phyloP scores from a whole-genome alignment of 1,140 invertebrate genomes.

The Drosophila biarmipes region DNA sequence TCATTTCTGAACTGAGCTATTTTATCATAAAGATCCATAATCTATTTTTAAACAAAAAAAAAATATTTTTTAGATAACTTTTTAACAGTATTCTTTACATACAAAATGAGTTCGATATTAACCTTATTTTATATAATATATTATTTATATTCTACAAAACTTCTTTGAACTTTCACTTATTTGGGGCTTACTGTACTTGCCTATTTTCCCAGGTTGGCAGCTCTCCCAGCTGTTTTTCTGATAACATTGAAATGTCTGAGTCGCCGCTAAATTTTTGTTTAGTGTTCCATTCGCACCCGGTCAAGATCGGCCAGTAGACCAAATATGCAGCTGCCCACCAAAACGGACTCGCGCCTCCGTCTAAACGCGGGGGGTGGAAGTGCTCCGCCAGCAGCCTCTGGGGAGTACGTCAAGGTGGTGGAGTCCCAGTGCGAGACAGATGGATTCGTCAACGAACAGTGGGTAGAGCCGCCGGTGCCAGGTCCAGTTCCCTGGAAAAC shows the following conservation, averaged over 20 bases:
- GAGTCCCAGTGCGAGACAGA: conserved; percentile 42
- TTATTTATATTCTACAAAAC: not conserved
- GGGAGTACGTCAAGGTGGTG: conserved; percentile 34
- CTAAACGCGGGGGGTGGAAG: conserved; percentile 34
- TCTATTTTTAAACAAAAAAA: no score
- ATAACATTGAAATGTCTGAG: conserved; percentile 13
- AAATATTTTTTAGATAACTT: not conserved
- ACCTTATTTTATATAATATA: no score
- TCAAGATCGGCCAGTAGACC: conserved; percentile 24
- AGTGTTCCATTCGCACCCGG: not conserved
- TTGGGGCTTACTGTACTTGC: not conserved
- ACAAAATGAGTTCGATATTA: no score
- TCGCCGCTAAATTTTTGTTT: not conserved
- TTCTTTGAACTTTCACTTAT: not conserved
- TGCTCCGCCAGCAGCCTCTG: not conserved
- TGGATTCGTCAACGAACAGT: conserved; percentile 68
- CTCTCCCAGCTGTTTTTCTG: conserved; percentile 22
- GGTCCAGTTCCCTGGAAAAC: conserved; percentile 63
- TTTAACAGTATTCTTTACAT: no score
- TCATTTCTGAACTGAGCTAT: no score
- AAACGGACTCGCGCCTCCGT: conserved; percentile 61
- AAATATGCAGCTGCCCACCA: conserved; percentile 52
- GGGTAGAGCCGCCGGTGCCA: conserved; percentile 24
- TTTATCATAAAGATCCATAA: no score
- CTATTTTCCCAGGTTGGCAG: conserved; percentile 24